Evolutionary conservation across 2,113 vertebrate species (phyloP).

Genomic region (Athene cunicularia): DNA sequence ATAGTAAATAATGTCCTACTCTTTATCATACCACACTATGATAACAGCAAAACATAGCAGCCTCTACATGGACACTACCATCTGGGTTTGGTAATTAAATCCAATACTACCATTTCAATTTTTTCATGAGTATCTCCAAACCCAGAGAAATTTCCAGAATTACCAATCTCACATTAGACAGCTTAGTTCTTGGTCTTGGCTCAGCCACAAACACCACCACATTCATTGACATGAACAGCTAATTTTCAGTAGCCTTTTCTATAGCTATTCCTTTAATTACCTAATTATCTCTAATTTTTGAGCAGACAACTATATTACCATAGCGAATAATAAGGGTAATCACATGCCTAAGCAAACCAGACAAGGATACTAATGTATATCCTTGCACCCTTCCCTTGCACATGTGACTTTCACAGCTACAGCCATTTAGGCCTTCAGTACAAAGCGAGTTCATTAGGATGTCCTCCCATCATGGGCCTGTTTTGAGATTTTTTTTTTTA

Average conservation of each 20-base stretch:
- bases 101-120: not conserved
- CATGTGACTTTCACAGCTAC: not conserved
- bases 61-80: not conserved
- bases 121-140: not conserved
- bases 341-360: not conserved
- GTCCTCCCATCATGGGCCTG: not conserved
- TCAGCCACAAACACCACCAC: not conserved
- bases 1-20: not conserved
- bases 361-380: not conserved
- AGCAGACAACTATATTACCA: not conserved
- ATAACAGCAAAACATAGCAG: not conserved
- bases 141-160: not conserved
- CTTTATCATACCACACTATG: not conserved
- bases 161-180: not conserved
- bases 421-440: not conserved
- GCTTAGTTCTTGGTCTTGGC: not conserved
- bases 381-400: not conserved
- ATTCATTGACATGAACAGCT: not conserved
- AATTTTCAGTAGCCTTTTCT: not conserved
- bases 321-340: not conserved
- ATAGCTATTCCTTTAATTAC: not conserved
- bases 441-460: not conserved
- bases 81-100: not conserved
- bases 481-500: not conserved
- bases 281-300: not conserved